phyloP scores from a whole-genome alignment of 1,140 invertebrate genomes.

The Plodia interpunctella region DNA sequence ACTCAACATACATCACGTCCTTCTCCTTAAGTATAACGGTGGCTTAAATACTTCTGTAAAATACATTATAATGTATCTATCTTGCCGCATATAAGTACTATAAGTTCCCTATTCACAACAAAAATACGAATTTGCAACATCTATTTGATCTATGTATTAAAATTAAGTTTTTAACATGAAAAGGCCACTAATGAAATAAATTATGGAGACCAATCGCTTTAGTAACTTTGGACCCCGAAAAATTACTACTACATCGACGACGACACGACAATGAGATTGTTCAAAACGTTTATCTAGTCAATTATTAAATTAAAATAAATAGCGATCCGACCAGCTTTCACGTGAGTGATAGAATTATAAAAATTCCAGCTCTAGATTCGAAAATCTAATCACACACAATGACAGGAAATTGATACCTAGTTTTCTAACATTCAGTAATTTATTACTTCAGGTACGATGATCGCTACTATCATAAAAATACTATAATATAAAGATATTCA shows the following conservation, averaged over 20 bases:
- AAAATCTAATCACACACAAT: too few species aligned
- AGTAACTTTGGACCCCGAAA: conserved; percentile 29
- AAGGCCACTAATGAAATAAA: conserved; percentile 30
- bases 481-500: neutral
- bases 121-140: conserved; percentile 31
- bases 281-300: conserved; percentile 28
- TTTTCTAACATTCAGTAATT: too few species aligned
- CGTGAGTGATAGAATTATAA: neutral
- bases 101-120: conserved; percentile 21
- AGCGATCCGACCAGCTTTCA: neutral
- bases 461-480: neutral
- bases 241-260: conserved; percentile 20
- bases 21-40: conserved; percentile 17
- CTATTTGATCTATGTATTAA: conserved; percentile 29
- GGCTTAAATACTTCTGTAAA: conserved; percentile 43
- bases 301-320: neutral
- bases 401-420: too few species aligned
- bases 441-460: neutral
- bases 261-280: conserved; percentile 52
- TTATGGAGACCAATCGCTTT: conserved; percentile 20
- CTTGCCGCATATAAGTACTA: too few species aligned
- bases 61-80: conserved; percentile 23
- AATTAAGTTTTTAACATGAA: conserved; percentile 30
- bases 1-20: conserved; percentile 9
- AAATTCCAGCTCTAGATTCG: too few species aligned